A percentile compares a stretch with the other conserved stretches of the same genome.
Conservation (phyloP, 2,888 invertebrate genomes). For the Agrochola litura region DNA sequence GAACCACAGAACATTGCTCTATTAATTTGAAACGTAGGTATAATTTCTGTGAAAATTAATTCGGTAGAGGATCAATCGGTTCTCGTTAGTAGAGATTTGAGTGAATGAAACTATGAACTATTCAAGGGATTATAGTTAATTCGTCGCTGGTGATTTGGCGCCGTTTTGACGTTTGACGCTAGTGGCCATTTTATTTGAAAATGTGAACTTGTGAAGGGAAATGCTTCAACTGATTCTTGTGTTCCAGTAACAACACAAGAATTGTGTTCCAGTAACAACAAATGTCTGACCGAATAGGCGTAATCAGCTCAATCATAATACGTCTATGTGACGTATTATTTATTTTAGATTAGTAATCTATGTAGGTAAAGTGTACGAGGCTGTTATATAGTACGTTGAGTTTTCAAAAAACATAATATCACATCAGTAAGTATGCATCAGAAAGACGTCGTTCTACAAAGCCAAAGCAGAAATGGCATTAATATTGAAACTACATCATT, state of each 20-base stretch:
- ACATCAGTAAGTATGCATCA: neutral
- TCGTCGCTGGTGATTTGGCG: neutral
- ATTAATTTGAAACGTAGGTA: slow-evolving; percentile 47
- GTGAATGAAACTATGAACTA: slow-evolving; percentile 23
- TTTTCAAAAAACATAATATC: neutral
- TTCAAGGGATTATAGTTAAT: slow-evolving; percentile 23
- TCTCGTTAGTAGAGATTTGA: slow-evolving; percentile 36
- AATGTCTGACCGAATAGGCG: neutral
- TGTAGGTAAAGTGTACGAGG: neutral
- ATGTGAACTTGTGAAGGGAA: neutral
- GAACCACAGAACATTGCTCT: slow-evolving; percentile 39
- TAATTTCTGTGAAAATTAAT: slow-evolving; percentile 51
- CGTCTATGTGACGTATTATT: neutral
- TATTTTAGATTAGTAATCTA: neutral
- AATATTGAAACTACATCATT: neutral
- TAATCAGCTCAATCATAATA: neutral
- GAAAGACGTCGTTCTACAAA: too few relatives aligned
- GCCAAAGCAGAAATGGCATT: neutral
- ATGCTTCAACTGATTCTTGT: neutral
- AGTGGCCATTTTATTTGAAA: neutral
- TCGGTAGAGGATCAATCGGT: slow-evolving; percentile 33
- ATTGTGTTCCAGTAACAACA: too few relatives aligned
- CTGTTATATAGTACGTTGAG: neutral
- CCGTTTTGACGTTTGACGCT: neutral
- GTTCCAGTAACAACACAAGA: neutral